A percentile compares a stretch with the other conserved stretches of the same genome.
Evolutionary conservation across 1,140 invertebrate species (phyloP).

Genomic region (Leptestheria dahalacensis): DNA sequence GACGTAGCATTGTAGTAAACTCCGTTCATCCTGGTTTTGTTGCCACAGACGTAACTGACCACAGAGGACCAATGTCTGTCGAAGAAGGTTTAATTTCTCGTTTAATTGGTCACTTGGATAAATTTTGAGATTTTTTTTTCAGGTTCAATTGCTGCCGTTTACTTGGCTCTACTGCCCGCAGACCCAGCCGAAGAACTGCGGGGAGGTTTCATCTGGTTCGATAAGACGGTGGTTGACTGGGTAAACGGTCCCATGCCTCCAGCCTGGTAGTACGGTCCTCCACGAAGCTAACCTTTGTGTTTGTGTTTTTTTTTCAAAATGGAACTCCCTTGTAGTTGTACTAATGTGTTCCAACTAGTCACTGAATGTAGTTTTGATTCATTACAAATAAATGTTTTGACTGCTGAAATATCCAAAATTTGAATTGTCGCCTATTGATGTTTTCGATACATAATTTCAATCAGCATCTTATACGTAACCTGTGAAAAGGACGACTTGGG

Average conservation of each 20-base stretch:
- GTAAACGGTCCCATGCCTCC: slow-evolving; percentile 21
- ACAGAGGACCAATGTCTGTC: slow-evolving; percentile 45
- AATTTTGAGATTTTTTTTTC: slow-evolving; percentile 18
- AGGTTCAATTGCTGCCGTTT: slow-evolving; percentile 34
- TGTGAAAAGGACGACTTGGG: too few species aligned
- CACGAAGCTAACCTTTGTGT: too few species aligned
- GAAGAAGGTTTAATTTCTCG: slow-evolving; percentile 37
- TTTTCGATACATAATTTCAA: too few species aligned
- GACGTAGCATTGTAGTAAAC: slow-evolving; percentile 45
- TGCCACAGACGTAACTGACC: slow-evolving; percentile 53
- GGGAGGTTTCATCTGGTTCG: slow-evolving; percentile 33
- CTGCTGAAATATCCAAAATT: too few species aligned
- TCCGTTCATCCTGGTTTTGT: slow-evolving; percentile 48
- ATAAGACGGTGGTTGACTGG: slow-evolving; percentile 30
- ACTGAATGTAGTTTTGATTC: too few species aligned
- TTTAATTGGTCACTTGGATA: slow-evolving; percentile 13
- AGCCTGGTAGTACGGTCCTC: too few species aligned
- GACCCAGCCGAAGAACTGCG: slow-evolving; percentile 26
- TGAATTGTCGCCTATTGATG: too few species aligned
- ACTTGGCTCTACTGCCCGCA: slow-evolving; percentile 33
- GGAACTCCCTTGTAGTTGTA: too few species aligned
- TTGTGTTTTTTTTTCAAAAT: too few species aligned
- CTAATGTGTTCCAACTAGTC: too few species aligned
- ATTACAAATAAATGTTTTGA: too few species aligned
- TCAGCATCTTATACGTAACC: too few species aligned